These are phyloP conservation scores for Dendrolimus punctatus DNA, from an alignment of 1,140 invertebrate species.

Conservation along the genomic window DNA sequence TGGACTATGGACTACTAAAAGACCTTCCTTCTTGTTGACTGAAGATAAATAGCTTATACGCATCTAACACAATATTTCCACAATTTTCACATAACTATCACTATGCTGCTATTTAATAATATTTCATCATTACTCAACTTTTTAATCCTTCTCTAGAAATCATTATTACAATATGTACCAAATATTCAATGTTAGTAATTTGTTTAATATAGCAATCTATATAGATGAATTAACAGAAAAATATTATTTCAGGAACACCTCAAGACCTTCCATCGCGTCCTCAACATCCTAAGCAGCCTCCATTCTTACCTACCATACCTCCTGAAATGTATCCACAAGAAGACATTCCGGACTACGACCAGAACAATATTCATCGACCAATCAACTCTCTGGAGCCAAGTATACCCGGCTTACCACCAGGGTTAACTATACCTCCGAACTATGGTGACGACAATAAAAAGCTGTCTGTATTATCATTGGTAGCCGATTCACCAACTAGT, in stretches of 20 bases:
- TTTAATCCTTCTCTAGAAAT: too few species aligned
- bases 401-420: constrained; percentile 36
- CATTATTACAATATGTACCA: too few species aligned
- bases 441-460: constrained; percentile 55
- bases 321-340: constrained; percentile 48
- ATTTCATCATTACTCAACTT: too few species aligned
- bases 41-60: too few species aligned
- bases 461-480: constrained; percentile 77
- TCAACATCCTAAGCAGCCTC: constrained; percentile 22
- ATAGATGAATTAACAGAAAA: too few species aligned
- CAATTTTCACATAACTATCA: too few species aligned
- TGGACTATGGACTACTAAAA: constrained; percentile 3
- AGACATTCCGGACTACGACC: constrained; percentile 40
- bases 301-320: constrained; percentile 53
- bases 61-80: too few species aligned
- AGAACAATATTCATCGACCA: constrained; percentile 50
- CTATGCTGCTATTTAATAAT: too few species aligned
- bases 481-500: constrained; percentile 83
- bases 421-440: constrained; percentile 28
- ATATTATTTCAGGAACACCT: constrained; percentile 27
- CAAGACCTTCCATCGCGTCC: constrained; percentile 25
- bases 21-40: neutral
- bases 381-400: constrained; percentile 26
- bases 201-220: too few species aligned
- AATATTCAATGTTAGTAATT: too few species aligned